These are phyloP conservation scores for Muscicapa adusta DNA, from an alignment of 2,113 vertebrate species.

Conservation along the genomic window DNA sequence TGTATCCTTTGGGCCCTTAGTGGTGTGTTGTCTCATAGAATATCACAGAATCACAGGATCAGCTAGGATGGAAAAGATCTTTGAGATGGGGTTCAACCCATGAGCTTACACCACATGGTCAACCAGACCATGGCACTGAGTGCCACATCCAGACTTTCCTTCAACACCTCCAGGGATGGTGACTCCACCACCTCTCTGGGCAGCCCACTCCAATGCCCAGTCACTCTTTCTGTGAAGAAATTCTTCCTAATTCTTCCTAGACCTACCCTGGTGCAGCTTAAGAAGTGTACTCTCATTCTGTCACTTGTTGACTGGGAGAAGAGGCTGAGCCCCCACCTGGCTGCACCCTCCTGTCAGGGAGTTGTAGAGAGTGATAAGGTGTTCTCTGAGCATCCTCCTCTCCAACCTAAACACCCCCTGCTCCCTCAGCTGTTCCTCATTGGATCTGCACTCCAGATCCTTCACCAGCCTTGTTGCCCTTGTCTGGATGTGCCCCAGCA, in stretches of 20 bases:
- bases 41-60: not conserved
- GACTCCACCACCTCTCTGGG: not conserved
- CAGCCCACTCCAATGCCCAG: not conserved
- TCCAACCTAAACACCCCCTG: not conserved
- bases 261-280: not conserved
- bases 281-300: not conserved
- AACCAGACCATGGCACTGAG: not conserved
- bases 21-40: not conserved
- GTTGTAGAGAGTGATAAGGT: not conserved
- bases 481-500: not conserved
- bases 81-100: not conserved
- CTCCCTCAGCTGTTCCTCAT: not conserved
- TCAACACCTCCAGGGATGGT: not conserved
- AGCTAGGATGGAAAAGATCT: not conserved
- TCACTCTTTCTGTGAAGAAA: not conserved
- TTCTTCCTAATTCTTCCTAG: not conserved
- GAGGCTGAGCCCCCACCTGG: not conserved
- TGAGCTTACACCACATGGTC: not conserved
- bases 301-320: not conserved
- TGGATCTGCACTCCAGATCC: not conserved
- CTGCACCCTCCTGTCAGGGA: not conserved
- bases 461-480: not conserved
- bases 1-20: not conserved
- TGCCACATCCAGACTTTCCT: not conserved
- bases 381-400: not conserved